phyloP scores from a whole-genome alignment of 2,888 invertebrate species.

The Cantharis rufa region DNA sequence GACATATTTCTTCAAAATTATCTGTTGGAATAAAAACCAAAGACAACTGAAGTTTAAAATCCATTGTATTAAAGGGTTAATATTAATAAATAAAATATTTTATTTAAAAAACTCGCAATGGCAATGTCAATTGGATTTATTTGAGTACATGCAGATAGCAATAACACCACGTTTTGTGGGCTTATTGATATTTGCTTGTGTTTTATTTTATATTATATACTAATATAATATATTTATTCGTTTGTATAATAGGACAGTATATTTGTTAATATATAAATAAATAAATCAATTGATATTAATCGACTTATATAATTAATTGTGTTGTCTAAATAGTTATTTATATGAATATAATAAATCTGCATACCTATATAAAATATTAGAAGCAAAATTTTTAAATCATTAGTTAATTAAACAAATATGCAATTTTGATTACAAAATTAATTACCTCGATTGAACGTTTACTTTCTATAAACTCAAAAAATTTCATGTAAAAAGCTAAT shows the following conservation, averaged over 20 bases:
- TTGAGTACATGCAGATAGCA: too few relatives aligned
- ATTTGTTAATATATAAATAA: not conserved
- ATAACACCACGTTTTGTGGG: too few relatives aligned
- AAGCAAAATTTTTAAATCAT: not conserved
- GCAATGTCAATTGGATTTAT: too few relatives aligned
- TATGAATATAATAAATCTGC: not conserved
- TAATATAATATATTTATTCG: not conserved
- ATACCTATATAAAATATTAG: not conserved
- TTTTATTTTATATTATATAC: not conserved
- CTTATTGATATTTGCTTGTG: too few relatives aligned
- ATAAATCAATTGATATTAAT: not conserved
- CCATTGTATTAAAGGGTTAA: too few relatives aligned
- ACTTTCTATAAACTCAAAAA: not conserved
- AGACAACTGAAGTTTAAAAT: too few relatives aligned
- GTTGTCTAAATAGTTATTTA: not conserved
- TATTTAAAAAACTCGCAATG: too few relatives aligned
- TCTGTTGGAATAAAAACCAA: too few relatives aligned
- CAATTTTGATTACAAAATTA: not conserved
- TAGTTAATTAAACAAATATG: not conserved
- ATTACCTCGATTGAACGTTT: not conserved
- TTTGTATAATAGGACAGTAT: not conserved
- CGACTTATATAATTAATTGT: not conserved
- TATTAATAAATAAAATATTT: too few relatives aligned
- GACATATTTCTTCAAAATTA: too few relatives aligned
- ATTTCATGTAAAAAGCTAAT: not conserved